Percentiles rank a stretch among this genome's conserved stretches.
phyloP scores from a whole-genome alignment of 2,113 vertebrate genomes.

The Aspiorhynchus laticeps region DNA sequence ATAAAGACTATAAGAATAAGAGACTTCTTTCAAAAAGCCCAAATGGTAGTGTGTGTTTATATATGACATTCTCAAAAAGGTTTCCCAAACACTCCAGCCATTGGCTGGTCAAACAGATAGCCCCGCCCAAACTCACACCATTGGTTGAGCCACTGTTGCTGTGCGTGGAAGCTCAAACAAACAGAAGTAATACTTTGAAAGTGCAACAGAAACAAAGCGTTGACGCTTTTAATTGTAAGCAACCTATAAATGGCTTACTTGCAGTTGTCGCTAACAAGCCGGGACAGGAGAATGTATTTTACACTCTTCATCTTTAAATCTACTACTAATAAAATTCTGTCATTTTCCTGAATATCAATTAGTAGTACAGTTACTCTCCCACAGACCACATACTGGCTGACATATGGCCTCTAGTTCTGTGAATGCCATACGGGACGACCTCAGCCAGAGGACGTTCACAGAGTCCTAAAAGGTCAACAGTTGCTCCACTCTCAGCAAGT shows the following conservation, averaged over 20 bases:
- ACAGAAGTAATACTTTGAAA: neutral
- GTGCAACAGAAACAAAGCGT: neutral
- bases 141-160: conserved; percentile 1
- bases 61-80: neutral
- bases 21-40: neutral
- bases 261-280: neutral
- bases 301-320: neutral
- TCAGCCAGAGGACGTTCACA: conserved; percentile 17
- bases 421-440: neutral
- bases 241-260: neutral
- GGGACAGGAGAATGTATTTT: neutral
- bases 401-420: conserved; percentile 8
- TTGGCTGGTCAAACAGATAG: neutral
- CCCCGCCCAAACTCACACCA: neutral
- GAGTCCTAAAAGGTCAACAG: conserved; percentile 33
- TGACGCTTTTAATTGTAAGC: neutral
- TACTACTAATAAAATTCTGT: neutral
- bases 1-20: neutral
- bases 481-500: conserved; percentile 12
- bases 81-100: neutral
- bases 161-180: neutral
- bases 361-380: neutral
- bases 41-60: neutral
- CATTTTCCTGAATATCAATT: neutral
- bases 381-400: neutral